These are phyloP conservation scores for Smittia aterrima DNA, from an alignment of 2,888 invertebrate genomes.

Conservation along the genomic window DNA sequence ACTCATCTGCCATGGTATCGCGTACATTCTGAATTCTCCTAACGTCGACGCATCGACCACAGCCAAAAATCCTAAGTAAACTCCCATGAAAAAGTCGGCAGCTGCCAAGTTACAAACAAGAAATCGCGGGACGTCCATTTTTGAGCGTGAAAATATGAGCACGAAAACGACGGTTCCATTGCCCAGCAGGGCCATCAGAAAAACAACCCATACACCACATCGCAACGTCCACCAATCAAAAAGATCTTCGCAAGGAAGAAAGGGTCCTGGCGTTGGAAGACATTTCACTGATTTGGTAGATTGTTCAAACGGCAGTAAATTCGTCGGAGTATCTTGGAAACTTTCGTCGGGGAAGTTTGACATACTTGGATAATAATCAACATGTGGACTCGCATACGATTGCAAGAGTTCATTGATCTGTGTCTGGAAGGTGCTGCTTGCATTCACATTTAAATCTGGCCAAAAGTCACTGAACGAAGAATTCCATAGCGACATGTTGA, in stretches of 20 bases:
- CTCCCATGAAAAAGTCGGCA: conserved; percentile 96
- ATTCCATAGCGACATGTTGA: conserved; percentile 77
- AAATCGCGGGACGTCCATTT: conserved; percentile 95
- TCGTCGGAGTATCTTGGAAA: conserved; percentile 60
- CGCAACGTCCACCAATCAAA: conserved; percentile 98
- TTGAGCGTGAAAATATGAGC: conserved; percentile 82
- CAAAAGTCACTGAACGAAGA: conserved; percentile 75
- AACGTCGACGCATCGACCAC: conserved; percentile 94
- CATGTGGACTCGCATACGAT: conserved; percentile 57
- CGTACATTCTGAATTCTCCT: conserved; percentile 94
- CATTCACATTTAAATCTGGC: conserved; percentile 79
- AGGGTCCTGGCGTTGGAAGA: conserved; percentile 85
- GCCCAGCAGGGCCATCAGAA: conserved; percentile 90
- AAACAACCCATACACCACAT: conserved; percentile 97
- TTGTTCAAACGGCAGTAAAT: conserved; percentile 45
- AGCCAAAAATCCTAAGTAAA: conserved; percentile 89
- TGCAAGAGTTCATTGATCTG: conserved; percentile 70
- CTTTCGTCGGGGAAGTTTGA: conserved; percentile 72
- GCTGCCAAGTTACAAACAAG: conserved; percentile 95
- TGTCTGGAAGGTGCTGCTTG: conserved; percentile 68
- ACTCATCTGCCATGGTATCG: conserved; percentile 97
- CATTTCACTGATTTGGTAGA: conserved; percentile 61
- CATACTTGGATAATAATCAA: conserved; percentile 68
- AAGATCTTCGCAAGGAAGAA: conserved; percentile 91
- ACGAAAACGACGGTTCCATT: conserved; percentile 96